Conservation (phyloP, 2,113 vertebrate genomes). For the Thymallus thymallus region DNA sequence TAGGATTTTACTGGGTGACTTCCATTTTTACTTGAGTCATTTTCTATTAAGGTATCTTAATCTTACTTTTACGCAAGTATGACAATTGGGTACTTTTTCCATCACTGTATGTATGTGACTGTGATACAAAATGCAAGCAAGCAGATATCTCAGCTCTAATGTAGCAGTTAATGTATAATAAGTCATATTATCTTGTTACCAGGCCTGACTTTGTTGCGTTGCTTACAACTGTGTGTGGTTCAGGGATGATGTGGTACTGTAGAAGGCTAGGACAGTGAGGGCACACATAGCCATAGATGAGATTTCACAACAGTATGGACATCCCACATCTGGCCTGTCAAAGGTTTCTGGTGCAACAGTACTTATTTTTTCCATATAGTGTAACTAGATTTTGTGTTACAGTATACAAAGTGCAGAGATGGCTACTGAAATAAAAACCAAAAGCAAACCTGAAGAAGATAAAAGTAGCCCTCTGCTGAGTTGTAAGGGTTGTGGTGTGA, state of each 20-base stretch:
- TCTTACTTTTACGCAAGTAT: too few species aligned
- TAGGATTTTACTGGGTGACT: too few species aligned
- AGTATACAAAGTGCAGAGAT: too few species aligned
- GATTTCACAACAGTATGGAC: neutral
- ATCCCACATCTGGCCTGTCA: neutral
- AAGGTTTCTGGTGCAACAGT: too few species aligned
- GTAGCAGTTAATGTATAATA: constrained; percentile 40
- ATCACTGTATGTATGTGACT: too few species aligned
- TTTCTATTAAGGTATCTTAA: too few species aligned
- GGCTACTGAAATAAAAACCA: neutral
- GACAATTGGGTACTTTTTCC: too few species aligned
- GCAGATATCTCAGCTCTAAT: constrained; percentile 32
- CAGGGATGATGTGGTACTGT: neutral
- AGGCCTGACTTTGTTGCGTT: constrained; percentile 8
- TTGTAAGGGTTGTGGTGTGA: neutral
- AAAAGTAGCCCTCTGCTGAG: neutral
- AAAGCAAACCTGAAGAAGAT: neutral
- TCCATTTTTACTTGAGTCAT: too few species aligned
- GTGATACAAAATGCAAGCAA: constrained; percentile 7
- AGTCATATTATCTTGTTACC: constrained; percentile 36
- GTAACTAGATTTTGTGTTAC: too few species aligned
- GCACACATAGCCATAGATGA: neutral
- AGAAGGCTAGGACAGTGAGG: neutral
- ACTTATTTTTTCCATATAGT: too few species aligned
- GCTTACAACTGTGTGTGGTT: neutral